Evolutionary conservation across 1,140 invertebrate genomes (phyloP), one percentile per base, ranked within the genome.

Genomic region (Camponotus pennsylvanicus): DNA sequence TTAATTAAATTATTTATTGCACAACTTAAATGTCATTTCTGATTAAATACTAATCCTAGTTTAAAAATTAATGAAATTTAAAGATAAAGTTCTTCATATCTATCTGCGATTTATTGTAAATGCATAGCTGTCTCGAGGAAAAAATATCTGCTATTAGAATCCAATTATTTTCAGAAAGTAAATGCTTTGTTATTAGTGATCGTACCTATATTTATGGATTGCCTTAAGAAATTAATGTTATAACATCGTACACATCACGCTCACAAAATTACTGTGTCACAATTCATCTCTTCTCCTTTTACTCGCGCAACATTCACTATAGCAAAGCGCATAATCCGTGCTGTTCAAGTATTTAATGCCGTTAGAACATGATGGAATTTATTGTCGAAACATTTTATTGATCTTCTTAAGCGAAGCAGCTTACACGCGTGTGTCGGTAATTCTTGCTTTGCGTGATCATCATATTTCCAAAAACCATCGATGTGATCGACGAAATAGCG

Each of bases 271-370:
- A 40, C 11, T 42, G 18, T 4, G 67, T 82, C 69, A 59, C 52
- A 37, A 49, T 55, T 75, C 27, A 73, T 83, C 64, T 32, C 21
- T 49, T 82, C 79, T 63, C 13, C 66, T 75, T 75, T 34, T 70
- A 42, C 52, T 73, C 40, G 57, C 40, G 67, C 40, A 61, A 70
- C 79, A 27, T 61, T 75, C 27, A 73, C 37, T 21, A 57, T 45
- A 45, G 55, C 40, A 27, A 49, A 57, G 27, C 67, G 6, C 59
- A 42, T 71, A 73, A 67, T 82, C 67, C 40, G 9, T 34, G 52
- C 37, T 42, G 52, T 57, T 83, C 69, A 70, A 86, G 77, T 77
- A 87, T 84, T 88, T 77, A 88, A 64, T 27, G n/a, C 49, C 71
- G 71, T 55, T 76, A 37, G 37, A 64, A 84, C 71, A 21, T 34